Percentiles rank a stretch among this genome's conserved stretches.
Evolutionary conservation across 2,113 vertebrate genomes (phyloP).

Genomic region (Sceloporus tristichus): DNA sequence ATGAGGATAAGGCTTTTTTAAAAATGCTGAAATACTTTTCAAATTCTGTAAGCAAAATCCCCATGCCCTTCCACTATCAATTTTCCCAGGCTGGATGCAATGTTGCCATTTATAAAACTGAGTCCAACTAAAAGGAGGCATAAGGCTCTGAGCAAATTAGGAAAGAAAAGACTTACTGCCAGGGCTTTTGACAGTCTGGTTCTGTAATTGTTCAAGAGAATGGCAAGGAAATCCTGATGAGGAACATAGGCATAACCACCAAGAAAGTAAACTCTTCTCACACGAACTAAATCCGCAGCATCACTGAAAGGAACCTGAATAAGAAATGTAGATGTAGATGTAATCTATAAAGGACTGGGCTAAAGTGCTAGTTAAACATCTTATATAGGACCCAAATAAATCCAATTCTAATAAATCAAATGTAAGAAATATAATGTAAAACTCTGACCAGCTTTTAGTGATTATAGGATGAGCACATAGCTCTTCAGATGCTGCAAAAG

Average conservation of each 20-base stretch:
- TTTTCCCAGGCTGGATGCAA: neutral
- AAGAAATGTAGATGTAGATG: slow-evolving; percentile 3
- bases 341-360: neutral
- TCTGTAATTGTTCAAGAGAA: slow-evolving; percentile 93
- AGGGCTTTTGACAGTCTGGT: slow-evolving; percentile 92
- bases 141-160: neutral
- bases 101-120: neutral
- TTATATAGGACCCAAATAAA: neutral
- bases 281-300: slow-evolving; percentile 91
- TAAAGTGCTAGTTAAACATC: neutral
- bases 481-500: neutral
- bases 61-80: neutral
- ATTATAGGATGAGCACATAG: neutral
- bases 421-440: neutral
- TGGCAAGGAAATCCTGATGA: slow-evolving; percentile 87
- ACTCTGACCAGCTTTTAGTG: neutral
- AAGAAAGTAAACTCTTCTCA: slow-evolving; percentile 90
- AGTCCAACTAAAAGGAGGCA: slow-evolving; percentile 27
- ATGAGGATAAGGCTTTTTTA: neutral
- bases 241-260: slow-evolving; percentile 91
- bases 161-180: slow-evolving; percentile 84
- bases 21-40: neutral
- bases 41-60: slow-evolving; percentile 30
- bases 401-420: neutral
- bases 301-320: slow-evolving; percentile 92